Evolutionary conservation across 30 jellyfish, hydroid and myxozoan species (phyloP), one percentile per base, ranked within the genome.

Genomic region (Hydractinia echinata): DNA sequence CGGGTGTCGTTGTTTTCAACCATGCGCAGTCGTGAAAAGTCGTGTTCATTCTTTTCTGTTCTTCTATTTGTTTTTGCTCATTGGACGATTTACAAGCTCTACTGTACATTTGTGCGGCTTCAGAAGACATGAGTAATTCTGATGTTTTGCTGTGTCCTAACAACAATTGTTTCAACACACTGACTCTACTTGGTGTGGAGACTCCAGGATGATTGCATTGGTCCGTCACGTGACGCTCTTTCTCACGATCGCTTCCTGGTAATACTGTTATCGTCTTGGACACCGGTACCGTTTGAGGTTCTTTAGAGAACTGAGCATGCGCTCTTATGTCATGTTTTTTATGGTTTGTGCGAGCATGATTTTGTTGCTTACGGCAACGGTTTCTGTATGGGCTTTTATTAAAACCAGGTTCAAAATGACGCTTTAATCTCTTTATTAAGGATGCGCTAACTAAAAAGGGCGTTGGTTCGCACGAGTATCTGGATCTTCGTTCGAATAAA

Each of bases 381-480:
- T 44, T 6, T 64, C 39, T 64, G 18, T 44, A 7, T 51, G 74
- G 74, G 18, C 74, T 64, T 64, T 64, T 64, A 51, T 6, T 51
- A 13, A 64, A 64, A 13, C 74, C 74, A n/a, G 74, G 74, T 5
- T 74, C 83, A 8, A 49, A 49, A 13, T 74, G 62, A 48, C 83
- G 58, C 62, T 21, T 74, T n/a, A 74, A 4, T n/a, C 54, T 58
- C 21, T 74, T 77, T 14, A 77, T 61, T 61, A 77, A 77, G 48
- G 81, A 77, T 15, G 85, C 85, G 52, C 85, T 77, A 10, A 77
- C 81, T 13, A 54, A 55, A 54, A 51, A 60, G 6, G 85, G 85
- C 13, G 85, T 77, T 4, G 85, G 85, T 54, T 77, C 85, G 60
- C 85, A 77, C 8, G 74, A 30, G 30, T 77, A 77, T 16, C 85